phyloP scores from a whole-genome alignment of 2,888 invertebrate species.

The Zeuzera pyrina region DNA sequence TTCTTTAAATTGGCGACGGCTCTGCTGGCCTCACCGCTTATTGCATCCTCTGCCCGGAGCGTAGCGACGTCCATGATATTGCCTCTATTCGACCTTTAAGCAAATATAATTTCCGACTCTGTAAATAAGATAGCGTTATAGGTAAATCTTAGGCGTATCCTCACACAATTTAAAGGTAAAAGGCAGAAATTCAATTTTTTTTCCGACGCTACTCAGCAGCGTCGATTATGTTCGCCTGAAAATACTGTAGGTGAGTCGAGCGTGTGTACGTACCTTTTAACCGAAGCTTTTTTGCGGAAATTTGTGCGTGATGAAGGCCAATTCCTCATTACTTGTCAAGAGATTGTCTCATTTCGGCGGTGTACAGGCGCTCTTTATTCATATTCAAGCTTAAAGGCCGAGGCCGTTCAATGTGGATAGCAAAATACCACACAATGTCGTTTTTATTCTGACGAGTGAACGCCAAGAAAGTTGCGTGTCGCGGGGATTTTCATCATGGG shows the following conservation, averaged over 20 bases:
- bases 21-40: constrained; percentile 66
- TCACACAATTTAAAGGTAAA: constrained; percentile 42
- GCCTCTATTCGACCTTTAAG: constrained; percentile 69
- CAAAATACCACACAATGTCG: constrained; percentile 53
- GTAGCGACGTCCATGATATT: constrained; percentile 68
- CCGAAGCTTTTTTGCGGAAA: constrained; percentile 29
- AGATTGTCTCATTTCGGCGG: constrained; percentile 46
- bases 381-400: constrained; percentile 44
- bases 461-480: constrained; percentile 64
- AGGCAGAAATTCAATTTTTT: constrained; percentile 56
- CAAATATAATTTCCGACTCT: constrained; percentile 67
- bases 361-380: constrained; percentile 46
- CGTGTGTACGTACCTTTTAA: constrained; percentile 14
- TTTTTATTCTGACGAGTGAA: constrained; percentile 64
- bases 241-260: too few relatives aligned
- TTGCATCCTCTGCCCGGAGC: constrained; percentile 66
- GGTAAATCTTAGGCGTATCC: constrained; percentile 51
- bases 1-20: constrained; percentile 74
- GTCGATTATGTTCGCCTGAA: constrained; percentile 37
- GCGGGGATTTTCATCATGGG: constrained; percentile 61
- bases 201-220: constrained; percentile 28
- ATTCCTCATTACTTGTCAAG: constrained; percentile 54
- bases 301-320: constrained; percentile 61
- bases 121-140: constrained; percentile 63
- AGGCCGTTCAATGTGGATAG: constrained; percentile 31